Conservation (phyloP, 1,140 invertebrate genomes). For the Thaumatotibia leucotreta region DNA sequence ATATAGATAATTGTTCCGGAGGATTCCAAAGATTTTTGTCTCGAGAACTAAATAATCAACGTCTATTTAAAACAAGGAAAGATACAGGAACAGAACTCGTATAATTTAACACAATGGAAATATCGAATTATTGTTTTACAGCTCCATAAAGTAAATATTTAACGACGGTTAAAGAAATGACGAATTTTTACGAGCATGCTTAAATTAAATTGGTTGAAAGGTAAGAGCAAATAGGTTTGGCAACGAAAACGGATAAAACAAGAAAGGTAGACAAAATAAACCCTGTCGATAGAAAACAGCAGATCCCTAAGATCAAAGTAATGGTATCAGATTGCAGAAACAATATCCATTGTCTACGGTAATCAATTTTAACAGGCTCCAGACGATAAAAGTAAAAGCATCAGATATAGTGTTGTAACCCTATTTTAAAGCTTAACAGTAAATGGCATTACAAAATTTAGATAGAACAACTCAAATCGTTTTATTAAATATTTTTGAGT, state of each 20-base stretch:
- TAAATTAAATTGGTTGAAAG: background rate
- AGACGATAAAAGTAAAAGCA: background rate
- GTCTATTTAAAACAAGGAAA: background rate
- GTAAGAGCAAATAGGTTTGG: background rate
- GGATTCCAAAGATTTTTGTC: background rate
- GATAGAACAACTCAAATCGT: too few relatives aligned
- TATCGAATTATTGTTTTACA: too few relatives aligned
- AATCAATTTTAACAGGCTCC: background rate
- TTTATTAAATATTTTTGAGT: too few relatives aligned
- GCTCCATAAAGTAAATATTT: too few relatives aligned
- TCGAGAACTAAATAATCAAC: background rate
- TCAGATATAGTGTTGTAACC: background rate
- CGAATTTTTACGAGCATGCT: background rate
- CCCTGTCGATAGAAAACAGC: background rate
- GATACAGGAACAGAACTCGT: too few relatives aligned
- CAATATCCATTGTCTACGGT: constrained; percentile 5
- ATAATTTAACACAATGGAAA: too few relatives aligned
- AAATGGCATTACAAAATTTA: too few relatives aligned
- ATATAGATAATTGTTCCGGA: too few relatives aligned
- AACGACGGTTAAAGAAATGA: too few relatives aligned
- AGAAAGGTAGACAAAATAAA: background rate
- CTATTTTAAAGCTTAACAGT: too few relatives aligned
- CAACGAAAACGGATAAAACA: background rate
- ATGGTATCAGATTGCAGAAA: constrained; percentile 7
- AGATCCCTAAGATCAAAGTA: constrained; percentile 1